Evolutionary conservation across 2,888 invertebrate species (phyloP).

Genomic region (Lasioglossum morio): DNA sequence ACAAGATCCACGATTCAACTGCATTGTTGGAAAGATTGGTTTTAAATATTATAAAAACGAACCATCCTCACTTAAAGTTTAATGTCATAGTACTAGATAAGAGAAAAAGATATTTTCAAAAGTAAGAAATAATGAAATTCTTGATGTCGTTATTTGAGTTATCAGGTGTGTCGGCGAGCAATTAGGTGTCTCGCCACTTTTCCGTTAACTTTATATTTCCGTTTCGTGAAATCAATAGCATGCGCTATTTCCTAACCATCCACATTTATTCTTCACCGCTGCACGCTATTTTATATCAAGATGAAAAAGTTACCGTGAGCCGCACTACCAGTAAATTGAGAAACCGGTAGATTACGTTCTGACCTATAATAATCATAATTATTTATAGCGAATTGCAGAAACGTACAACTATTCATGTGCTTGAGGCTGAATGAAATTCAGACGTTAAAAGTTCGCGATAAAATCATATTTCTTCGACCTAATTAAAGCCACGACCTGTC

Average conservation of each 20-base stretch:
- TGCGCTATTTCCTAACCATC: not conserved
- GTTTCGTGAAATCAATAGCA: constrained; percentile 1
- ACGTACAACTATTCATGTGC: not conserved
- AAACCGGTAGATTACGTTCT: not conserved
- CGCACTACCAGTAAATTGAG: not conserved
- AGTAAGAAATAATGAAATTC: not conserved
- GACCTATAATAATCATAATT: not conserved
- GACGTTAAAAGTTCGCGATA: not conserved
- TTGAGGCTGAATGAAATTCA: not conserved
- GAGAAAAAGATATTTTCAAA: not conserved
- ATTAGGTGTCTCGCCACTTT: not conserved
- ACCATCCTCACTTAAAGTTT: too few species aligned
- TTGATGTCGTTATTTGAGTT: not conserved
- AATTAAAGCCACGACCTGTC: too few species aligned
- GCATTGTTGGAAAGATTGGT: too few species aligned
- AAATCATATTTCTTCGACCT: not conserved
- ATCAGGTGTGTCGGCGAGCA: not conserved
- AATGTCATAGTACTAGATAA: too few species aligned
- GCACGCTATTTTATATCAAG: constrained; percentile 9
- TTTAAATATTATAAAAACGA: too few species aligned
- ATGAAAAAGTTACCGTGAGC: not conserved
- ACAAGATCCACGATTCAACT: too few species aligned
- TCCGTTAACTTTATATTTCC: not conserved
- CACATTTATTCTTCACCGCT: not conserved
- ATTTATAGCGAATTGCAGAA: not conserved